Evolutionary conservation across 2,113 vertebrate genomes (phyloP).

Genomic region (Mohoua ochrocephala): DNA sequence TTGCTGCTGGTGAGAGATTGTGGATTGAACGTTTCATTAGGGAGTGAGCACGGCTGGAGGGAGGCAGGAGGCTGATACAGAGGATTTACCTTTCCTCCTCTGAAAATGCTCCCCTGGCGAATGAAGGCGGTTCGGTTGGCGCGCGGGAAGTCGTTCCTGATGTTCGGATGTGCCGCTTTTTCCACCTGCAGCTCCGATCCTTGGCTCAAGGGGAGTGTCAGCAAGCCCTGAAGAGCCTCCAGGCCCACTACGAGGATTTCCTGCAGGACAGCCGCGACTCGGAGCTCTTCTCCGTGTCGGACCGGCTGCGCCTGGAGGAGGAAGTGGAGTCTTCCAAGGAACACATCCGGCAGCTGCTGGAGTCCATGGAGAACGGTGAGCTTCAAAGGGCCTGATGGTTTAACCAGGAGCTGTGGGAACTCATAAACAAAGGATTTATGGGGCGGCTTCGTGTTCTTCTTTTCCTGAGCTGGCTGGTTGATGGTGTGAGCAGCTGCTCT

Average conservation of each 20-base stretch:
- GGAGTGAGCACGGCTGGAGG: neutral
- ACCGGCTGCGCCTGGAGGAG: slow-evolving; percentile 82
- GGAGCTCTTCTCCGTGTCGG: slow-evolving; percentile 80
- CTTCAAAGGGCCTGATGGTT: neutral
- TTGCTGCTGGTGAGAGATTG: neutral
- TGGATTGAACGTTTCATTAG: rapidly evolving
- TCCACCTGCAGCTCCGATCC: slow-evolving; percentile 76
- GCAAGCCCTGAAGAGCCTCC: slow-evolving; percentile 82
- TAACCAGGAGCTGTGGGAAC: neutral
- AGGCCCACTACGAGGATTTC: slow-evolving; percentile 87
- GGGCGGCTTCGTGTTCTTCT: neutral
- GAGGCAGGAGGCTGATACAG: rapidly evolving
- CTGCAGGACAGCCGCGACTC: slow-evolving; percentile 89
- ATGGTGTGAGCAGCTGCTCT: neutral
- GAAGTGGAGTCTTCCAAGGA: slow-evolving; percentile 84
- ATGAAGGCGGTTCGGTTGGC: rapidly evolving
- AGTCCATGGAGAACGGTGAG: slow-evolving; percentile 89
- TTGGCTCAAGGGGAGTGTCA: slow-evolving; percentile 80
- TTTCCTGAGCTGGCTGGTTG: neutral
- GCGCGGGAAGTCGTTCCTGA: neutral
- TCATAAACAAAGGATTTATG: slow-evolving; percentile 4
- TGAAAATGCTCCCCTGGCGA: neutral
- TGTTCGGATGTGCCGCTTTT: neutral
- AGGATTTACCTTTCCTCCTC: neutral
- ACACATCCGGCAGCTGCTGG: slow-evolving; percentile 83